Conservation (phyloP, 1,140 invertebrate species). For the Trachymyrmex cornetzi region DNA sequence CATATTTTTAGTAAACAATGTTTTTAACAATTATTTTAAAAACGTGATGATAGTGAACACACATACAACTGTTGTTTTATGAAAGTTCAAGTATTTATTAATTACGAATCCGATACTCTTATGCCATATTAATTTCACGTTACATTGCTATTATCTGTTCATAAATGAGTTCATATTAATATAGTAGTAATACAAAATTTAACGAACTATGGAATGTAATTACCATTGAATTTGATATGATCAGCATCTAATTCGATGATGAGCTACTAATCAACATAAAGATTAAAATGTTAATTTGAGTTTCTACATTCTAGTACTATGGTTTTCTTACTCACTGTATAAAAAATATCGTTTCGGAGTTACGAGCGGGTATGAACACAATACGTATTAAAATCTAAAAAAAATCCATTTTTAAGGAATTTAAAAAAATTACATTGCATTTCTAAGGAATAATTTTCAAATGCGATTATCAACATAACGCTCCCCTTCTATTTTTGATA, state of each 20-base stretch:
- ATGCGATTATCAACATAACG: background rate
- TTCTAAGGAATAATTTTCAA: constrained; percentile 14
- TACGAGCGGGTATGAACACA: background rate
- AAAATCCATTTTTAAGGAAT: background rate
- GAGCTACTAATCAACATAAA: constrained; percentile 22
- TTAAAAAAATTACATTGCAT: background rate
- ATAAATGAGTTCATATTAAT: constrained; percentile 31
- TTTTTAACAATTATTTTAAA: background rate
- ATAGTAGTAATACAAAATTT: constrained; percentile 18
- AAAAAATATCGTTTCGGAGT: background rate
- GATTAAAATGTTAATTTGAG: constrained; percentile 14
- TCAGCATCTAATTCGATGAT: constrained; percentile 28
- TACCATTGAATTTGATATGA: constrained; percentile 13
- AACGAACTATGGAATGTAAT: constrained; percentile 27
- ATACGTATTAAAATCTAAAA: background rate
- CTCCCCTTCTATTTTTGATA: background rate
- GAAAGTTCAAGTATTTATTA: constrained; percentile 18
- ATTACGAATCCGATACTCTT: constrained; percentile 14
- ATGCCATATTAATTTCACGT: constrained; percentile 28
- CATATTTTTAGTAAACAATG: background rate
- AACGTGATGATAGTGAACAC: background rate
- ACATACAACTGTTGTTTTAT: background rate
- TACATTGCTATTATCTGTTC: background rate
- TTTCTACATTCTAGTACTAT: background rate
- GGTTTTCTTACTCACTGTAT: background rate